These are phyloP conservation scores for Leucoraja erinaceus DNA, from an alignment of 2,113 vertebrate genomes.

Conservation along the genomic window DNA sequence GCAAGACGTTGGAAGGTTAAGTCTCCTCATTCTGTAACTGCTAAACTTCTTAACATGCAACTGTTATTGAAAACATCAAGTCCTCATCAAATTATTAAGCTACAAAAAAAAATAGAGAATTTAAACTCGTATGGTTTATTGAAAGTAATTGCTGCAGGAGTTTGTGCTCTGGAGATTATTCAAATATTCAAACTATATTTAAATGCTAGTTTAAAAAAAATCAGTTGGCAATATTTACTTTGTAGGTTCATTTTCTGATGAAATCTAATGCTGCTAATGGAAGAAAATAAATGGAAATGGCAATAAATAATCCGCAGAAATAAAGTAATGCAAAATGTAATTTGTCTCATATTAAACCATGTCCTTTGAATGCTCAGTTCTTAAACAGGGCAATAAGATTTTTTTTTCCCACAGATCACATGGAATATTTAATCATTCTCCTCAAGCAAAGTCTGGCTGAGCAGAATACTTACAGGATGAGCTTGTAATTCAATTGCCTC, in stretches of 20 bases:
- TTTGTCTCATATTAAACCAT: not conserved
- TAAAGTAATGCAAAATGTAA: not conserved
- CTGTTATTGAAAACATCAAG: not conserved
- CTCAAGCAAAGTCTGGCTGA: not conserved
- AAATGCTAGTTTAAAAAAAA: not conserved
- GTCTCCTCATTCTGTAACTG: not conserved
- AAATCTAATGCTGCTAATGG: not conserved
- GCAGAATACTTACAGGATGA: not conserved
- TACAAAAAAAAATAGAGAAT: not conserved
- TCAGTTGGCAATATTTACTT: not conserved
- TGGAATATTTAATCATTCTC: not conserved
- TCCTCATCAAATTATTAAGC: not conserved
- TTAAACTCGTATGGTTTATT: not conserved
- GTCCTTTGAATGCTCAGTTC: not conserved
- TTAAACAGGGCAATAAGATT: not conserved
- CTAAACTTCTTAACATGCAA: not conserved
- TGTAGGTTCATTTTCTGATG: not conserved
- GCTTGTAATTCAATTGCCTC: not conserved
- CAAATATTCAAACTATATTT: not conserved
- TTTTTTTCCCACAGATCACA: conserved; percentile 1
- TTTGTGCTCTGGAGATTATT: not conserved
- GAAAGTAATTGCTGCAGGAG: not conserved
- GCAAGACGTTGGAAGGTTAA: not conserved
- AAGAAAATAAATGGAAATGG: not conserved
- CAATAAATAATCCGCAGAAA: not conserved